Base-by-base conservation (phyloP, 2,113 vertebrate genomes). In the Xiphophorus maculatus region DNA sequence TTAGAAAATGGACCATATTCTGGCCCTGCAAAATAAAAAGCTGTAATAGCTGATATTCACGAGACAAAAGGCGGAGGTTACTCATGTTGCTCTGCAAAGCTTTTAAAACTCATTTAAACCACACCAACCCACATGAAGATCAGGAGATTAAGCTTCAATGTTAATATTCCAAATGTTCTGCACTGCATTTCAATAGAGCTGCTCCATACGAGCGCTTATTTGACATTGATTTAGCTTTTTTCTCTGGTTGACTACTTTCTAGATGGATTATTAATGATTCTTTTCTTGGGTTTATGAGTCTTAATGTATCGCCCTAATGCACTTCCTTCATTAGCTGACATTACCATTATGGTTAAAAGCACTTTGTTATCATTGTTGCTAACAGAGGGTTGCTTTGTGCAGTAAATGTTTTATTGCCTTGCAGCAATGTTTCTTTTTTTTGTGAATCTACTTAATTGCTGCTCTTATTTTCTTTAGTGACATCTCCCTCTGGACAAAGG, bases 371-470 rank as follows among this genome's bases (percentile, higher is more conserved):
- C 76, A 71, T 58, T 66, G 5, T 29, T 72, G 60, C 60, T 69
- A 3, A 73, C 77, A 40, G 12, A 3, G 33, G 44, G 54, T 51
- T 13, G 33, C 48, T 29, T 28, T 37, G 58, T 15, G 65, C 72
- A 27, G 32, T 70, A 72, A 81, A 76, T 64, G 42, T 63, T 64
- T 85, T 80, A 81, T 70, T 63, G 76, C 33, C 22, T 9, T n/a
- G 29, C 6, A 28, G 74, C 69, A 74, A 72, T 73, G 69, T 64
- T 44, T 32, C 32, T 32, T 32, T 48, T 48, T 48, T 19, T 61
- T 66, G 67, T 37, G 58, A 66, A 70, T 77, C 58, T 73, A 80
- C 71, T 85, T 88, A 87, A 85, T 88, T 51, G 54, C 69, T 35
- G 42, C 14, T 72, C 22, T 77, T 80, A 76, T 5, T 3, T 60